Percentiles rank a stretch among this genome's conserved stretches.
phyloP scores from a whole-genome alignment of 2,888 invertebrate species.

The Yponomeuta cagnagella region DNA sequence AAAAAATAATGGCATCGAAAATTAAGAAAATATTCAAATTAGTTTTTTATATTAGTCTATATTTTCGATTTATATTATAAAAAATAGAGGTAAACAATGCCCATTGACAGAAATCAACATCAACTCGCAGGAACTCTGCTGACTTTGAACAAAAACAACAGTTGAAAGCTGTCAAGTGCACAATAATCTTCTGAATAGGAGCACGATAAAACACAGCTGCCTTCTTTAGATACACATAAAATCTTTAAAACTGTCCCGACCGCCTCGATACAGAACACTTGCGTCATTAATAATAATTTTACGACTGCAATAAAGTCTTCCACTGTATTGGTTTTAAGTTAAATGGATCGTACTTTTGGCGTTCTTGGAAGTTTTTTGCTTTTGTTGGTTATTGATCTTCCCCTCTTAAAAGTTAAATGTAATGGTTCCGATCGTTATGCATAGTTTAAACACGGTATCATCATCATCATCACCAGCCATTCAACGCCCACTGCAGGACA shows the following conservation, averaged over 20 bases:
- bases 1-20: no score
- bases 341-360: conserved; percentile 2
- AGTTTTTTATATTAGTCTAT: no score
- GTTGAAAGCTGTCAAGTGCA: no score
- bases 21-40: no score
- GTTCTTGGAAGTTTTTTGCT: neutral
- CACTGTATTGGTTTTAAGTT: conserved; percentile 23
- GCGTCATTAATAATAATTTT: conserved; percentile 29
- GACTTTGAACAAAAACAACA: no score
- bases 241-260: neutral
- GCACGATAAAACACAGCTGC: neutral
- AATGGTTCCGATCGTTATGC: neutral
- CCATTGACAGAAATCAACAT: no score
- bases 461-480: neutral
- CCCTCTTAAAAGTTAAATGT: neutral
- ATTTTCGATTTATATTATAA: no score
- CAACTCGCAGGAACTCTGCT: no score
- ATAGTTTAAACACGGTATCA: neutral
- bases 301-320: conserved; percentile 26
- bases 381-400: neutral
- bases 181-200: neutral
- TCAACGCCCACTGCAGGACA: no score
- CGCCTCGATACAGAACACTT: neutral
- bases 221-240: conserved; percentile 8
- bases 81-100: no score